Evolutionary conservation across 2,113 vertebrate species (phyloP).

Genomic region (Rhadina sibilatrix): DNA sequence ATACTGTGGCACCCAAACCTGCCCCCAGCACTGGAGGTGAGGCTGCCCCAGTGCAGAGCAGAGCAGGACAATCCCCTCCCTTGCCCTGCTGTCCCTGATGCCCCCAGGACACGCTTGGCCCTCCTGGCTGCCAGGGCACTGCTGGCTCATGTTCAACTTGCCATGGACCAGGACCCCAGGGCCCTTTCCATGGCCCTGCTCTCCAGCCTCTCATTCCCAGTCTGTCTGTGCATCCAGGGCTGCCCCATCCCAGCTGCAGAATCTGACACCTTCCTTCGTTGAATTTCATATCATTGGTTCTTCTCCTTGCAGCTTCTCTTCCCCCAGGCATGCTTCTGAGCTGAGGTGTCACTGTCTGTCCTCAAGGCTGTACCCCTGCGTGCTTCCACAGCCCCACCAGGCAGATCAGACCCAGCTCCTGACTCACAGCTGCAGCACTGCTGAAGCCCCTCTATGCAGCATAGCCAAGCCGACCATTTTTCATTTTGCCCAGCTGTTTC

Average conservation of each 20-base stretch:
- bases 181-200: background rate
- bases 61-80: background rate
- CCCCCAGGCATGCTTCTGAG: rapidly evolving
- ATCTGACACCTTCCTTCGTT: rapidly evolving
- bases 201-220: background rate
- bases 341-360: background rate
- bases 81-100: background rate
- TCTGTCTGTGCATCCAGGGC: background rate
- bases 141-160: background rate
- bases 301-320: background rate
- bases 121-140: background rate
- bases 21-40: background rate
- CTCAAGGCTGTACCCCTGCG: rapidly evolving
- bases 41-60: background rate
- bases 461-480: background rate
- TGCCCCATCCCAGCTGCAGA: no score
- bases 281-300: background rate
- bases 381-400: background rate
- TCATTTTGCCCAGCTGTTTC: background rate
- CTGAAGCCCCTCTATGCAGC: background rate
- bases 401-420: background rate
- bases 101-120: background rate
- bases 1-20: rapidly evolving
- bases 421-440: background rate
- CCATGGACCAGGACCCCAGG: background rate